Conservation (phyloP, 2,888 invertebrate species). For the Hydropsyche betteni region DNA sequence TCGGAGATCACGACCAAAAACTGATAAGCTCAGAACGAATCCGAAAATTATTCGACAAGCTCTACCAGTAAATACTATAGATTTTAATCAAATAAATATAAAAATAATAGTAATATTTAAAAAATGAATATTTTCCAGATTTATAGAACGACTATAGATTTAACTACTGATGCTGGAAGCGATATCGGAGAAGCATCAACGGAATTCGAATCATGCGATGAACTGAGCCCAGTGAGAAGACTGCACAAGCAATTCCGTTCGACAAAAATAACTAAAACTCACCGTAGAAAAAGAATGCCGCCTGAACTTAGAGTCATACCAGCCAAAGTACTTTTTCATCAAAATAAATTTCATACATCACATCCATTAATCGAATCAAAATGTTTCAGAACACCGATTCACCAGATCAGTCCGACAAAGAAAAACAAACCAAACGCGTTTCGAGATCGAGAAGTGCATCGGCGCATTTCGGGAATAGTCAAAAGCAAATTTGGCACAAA, state of each 20-base stretch:
- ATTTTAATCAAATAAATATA: not conserved
- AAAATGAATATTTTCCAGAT: conserved; percentile 58
- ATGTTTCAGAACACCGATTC: conserved; percentile 63
- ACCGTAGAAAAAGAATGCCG: conserved; percentile 66
- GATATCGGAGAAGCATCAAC: conserved; percentile 67
- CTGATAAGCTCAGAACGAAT: conserved; percentile 62
- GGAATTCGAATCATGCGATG: conserved; percentile 68
- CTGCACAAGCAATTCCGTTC: conserved; percentile 61
- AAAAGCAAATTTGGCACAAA: conserved; percentile 60
- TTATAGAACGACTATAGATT: conserved; percentile 67
- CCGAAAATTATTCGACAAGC: conserved; percentile 64
- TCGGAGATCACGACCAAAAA: conserved; percentile 58
- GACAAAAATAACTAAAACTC: conserved; percentile 59
- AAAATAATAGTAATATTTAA: not conserved
- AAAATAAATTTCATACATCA: conserved; percentile 9
- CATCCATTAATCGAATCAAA: not conserved
- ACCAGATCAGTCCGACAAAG: conserved; percentile 62
- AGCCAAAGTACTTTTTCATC: conserved; percentile 58
- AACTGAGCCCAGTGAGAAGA: conserved; percentile 62
- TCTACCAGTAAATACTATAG: conserved; percentile 62
- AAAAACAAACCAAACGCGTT: conserved; percentile 56
- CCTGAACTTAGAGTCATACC: conserved; percentile 65
- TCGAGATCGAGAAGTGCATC: conserved; percentile 62
- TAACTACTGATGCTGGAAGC: conserved; percentile 74
- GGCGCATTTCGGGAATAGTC: conserved; percentile 61